Percentiles rank a stretch among this genome's conserved stretches.
Conservation (phyloP, 2,888 invertebrate species). For the Apamea anceps region DNA sequence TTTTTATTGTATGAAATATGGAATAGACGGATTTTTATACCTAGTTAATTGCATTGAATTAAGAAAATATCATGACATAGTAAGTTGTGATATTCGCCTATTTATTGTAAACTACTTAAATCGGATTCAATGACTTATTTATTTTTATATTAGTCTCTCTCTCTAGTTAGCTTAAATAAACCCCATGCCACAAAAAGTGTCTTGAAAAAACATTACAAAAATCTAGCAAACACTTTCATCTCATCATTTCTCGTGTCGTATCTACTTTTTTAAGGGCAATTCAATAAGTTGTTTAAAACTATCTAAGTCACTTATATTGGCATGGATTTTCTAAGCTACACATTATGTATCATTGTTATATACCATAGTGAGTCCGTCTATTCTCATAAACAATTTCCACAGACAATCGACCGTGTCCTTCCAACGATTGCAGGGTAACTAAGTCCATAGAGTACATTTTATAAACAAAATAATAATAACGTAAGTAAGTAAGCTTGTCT, state of each 20-base stretch:
- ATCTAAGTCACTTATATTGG: background rate
- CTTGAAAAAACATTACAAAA: background rate
- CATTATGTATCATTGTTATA: background rate
- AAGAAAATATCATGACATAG: slow-evolving; percentile 45
- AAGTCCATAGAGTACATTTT: slow-evolving; percentile 77
- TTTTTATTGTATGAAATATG: slow-evolving; percentile 32
- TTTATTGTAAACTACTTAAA: background rate
- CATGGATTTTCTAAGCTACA: slow-evolving; percentile 1
- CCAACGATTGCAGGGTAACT: slow-evolving; percentile 79
- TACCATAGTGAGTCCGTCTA: slow-evolving; percentile 54
- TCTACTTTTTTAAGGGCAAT: background rate
- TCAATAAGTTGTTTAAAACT: background rate
- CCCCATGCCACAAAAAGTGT: background rate
- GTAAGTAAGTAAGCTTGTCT: slow-evolving; percentile 72
- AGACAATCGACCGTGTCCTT: slow-evolving; percentile 71
- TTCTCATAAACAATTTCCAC: slow-evolving; percentile 67
- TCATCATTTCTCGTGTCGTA: background rate
- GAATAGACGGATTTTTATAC: slow-evolving; percentile 57
- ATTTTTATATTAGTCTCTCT: slow-evolving; percentile 8
- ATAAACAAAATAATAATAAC: slow-evolving; percentile 71
- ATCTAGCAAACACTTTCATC: background rate
- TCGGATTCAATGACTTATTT: background rate
- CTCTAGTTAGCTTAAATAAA: background rate
- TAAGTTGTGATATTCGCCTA: slow-evolving; percentile 10
- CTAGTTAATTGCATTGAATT: slow-evolving; percentile 11